Evolutionary conservation across 2,113 vertebrate genomes (phyloP).

Genomic region (Sinocyclocheilus anophthalmus): DNA sequence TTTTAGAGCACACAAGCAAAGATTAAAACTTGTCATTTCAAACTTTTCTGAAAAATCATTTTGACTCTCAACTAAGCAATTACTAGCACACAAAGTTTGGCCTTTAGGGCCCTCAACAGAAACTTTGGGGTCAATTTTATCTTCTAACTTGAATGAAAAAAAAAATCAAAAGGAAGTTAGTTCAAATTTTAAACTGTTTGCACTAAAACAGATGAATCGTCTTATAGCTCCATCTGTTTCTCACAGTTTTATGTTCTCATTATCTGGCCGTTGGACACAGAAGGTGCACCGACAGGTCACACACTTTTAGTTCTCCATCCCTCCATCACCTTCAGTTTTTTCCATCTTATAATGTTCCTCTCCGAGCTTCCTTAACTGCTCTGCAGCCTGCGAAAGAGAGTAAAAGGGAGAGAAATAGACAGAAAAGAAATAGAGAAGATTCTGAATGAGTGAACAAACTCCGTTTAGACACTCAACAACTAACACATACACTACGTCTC

Average conservation of each 20-base stretch:
- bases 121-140: background rate
- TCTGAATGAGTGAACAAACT: background rate
- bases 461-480: too few relatives aligned
- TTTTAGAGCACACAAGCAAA: background rate
- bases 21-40: background rate
- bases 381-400: slow-evolving; percentile 52
- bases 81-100: slow-evolving; percentile 8
- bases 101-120: background rate
- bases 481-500: background rate
- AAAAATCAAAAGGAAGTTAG: slow-evolving; percentile 16
- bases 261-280: slow-evolving; percentile 9
- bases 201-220: slow-evolving; percentile 19
- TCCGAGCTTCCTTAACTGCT: slow-evolving; percentile 48
- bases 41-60: slow-evolving; percentile 7
- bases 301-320: slow-evolving; percentile 13
- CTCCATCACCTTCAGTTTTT: slow-evolving; percentile 5
- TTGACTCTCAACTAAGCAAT: slow-evolving; percentile 12
- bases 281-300: background rate
- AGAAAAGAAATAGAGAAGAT: background rate
- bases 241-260: slow-evolving; percentile 32
- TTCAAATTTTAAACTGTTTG: background rate
- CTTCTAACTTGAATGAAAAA: background rate
- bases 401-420: background rate
- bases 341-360: slow-evolving; percentile 56
- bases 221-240: slow-evolving; percentile 25